A percentile compares a stretch with the other conserved stretches of the same genome.
phyloP scores from a whole-genome alignment of 2,797 vertebrate genomes.

The Tiaroga cobitis region DNA sequence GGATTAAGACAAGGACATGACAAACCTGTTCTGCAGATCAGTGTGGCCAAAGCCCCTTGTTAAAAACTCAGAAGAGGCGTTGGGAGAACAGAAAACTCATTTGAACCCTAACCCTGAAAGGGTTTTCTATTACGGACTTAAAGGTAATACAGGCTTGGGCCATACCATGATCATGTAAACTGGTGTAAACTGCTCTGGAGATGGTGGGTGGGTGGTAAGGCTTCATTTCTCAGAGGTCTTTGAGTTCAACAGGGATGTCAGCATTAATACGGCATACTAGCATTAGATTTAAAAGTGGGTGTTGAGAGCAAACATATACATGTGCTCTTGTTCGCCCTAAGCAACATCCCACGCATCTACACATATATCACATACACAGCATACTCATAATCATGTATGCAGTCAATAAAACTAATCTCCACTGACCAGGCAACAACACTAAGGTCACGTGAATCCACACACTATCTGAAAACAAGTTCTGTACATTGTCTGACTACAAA shows the following conservation, averaged over 20 bases:
- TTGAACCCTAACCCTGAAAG: conserved; percentile 38
- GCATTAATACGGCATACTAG: neutral
- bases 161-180: neutral
- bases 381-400: conserved; percentile 11
- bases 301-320: conserved; percentile 1
- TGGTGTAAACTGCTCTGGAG: neutral
- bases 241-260: neutral
- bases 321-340: neutral
- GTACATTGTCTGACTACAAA: neutral
- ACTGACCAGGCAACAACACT: neutral
- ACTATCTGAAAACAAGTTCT: neutral
- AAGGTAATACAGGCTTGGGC: neutral
- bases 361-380: neutral
- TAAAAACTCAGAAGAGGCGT: conserved; percentile 32
- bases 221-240: neutral
- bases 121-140: neutral
- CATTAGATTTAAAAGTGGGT: conserved; percentile 3
- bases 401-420: conserved; percentile 19
- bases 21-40: conserved; percentile 51
- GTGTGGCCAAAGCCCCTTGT: conserved; percentile 45
- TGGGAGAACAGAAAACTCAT: conserved; percentile 19
- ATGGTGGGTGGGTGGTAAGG: neutral
- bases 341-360: conserved; percentile 23
- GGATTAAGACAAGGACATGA: conserved; percentile 22
- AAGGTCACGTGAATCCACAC: neutral